Base-by-base conservation (phyloP, 2,888 invertebrate species). In the Mesochorus sp. region DNA sequence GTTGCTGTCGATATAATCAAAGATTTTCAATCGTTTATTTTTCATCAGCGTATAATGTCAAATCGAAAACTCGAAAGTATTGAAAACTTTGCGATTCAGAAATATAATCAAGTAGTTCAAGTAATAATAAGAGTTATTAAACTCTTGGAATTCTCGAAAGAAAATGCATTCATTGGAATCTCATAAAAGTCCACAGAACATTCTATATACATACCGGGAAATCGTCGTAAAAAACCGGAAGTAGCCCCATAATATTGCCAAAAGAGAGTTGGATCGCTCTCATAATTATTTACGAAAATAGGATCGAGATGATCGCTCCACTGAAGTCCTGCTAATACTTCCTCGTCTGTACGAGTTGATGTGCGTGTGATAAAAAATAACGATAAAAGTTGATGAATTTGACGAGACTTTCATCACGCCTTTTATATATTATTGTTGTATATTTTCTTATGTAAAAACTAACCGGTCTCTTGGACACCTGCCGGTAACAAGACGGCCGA, bases 201-300 rank as follows among this genome's bases (percentile, higher is more conserved):
- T 19, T 3, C 12, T 19, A 37, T 26, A 12, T 21, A 80, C 76
- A 17, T 17, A 79, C 98, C 99, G 90, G 99, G 99, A 92, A 96
- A 99, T 87, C 98, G 94, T 85, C 99, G 93, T 91, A 99, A 94
- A 91, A 99, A 99, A 59, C 99, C 99, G 0, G 95, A 93, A n/a
- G 98, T 96, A 67, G 98, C 98, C 62, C 99, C 98, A 92, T 98
- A 99, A 92, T 98, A 98, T 92, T 99, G 99, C 98, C 99, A 99
- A n/a, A 97, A 97, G 44, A 98, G 93, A 0, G 96, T 95, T 0
- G 97, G 96, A 92, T 98, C 97, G 81, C 95, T 94, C 88, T 97
- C 95, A 89, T 96, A 96, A 92, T 99, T 99, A 89, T 96, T 96
- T 84, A 95, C 94, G 91, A 98, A 99, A 80, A 96, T 93, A 17